Percentiles rank a stretch among this genome's conserved stretches.
Conservation (phyloP, 2,888 invertebrate species). For the Patella caerulea region DNA sequence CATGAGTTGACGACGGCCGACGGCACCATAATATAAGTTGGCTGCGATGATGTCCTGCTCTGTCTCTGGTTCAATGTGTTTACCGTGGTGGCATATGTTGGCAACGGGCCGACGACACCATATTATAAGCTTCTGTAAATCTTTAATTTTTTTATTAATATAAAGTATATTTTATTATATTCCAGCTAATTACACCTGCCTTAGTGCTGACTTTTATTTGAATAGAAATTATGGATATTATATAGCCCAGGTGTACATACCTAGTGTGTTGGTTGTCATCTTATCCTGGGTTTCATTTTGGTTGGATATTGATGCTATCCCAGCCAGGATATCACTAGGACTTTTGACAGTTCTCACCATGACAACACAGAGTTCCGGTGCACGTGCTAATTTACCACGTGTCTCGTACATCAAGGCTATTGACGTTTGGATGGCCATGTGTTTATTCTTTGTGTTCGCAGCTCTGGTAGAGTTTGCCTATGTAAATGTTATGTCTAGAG, state of each 20-base stretch:
- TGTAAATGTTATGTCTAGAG: conserved; percentile 40
- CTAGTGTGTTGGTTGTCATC: conserved; percentile 45
- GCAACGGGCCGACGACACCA: no score
- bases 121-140: no score
- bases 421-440: conserved; percentile 45
- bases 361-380: conserved; percentile 46
- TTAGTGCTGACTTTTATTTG: conserved; percentile 39
- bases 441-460: conserved; percentile 41
- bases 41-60: no score
- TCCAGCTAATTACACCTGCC: conserved; percentile 45
- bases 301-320: conserved; percentile 46
- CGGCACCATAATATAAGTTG: no score
- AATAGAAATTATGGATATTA: conserved; percentile 41
- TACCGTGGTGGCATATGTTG: no score
- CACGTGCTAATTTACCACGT: conserved; percentile 42
- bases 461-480: conserved; percentile 43
- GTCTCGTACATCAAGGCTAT: conserved; percentile 48
- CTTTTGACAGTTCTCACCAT: conserved; percentile 46
- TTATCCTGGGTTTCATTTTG: conserved; percentile 53
- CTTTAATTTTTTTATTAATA: no score
- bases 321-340: conserved; percentile 46
- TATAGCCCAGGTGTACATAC: conserved; percentile 49
- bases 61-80: no score
- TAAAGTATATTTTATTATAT: neutral
- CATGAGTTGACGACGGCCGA: no score